A percentile compares a stretch with the other conserved stretches of the same genome.
These are phyloP conservation scores for Sebastolobus altivelis DNA, from an alignment of 2,797 vertebrate genomes.

Conservation along the genomic window DNA sequence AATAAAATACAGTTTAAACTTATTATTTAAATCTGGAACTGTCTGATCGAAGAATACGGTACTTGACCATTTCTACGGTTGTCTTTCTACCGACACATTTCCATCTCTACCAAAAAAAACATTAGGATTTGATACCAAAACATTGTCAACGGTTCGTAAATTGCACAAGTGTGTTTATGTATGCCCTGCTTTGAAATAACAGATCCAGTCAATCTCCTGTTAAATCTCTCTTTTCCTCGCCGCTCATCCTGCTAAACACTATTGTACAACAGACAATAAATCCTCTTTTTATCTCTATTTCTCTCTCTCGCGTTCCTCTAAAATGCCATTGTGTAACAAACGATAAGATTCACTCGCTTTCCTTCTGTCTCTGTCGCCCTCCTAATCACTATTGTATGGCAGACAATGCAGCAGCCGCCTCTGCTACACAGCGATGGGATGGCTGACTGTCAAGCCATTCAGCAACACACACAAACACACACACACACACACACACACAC, in stretches of 20 bases:
- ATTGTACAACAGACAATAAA: slow-evolving; percentile 59
- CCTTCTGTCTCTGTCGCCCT: slow-evolving; percentile 67
- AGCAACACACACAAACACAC: slow-evolving; percentile 32
- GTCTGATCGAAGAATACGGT: not conserved
- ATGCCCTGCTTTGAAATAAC: slow-evolving; percentile 42
- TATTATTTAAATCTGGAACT: not conserved
- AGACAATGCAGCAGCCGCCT: slow-evolving; percentile 74
- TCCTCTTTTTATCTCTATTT: slow-evolving; percentile 50
- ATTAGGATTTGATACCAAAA: not conserved
- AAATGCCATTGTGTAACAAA: slow-evolving; percentile 69
- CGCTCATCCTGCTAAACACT: slow-evolving; percentile 52
- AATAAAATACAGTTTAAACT: too few species aligned
- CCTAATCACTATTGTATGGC: slow-evolving; percentile 76
- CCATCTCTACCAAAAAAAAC: not conserved
- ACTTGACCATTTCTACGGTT: not conserved
- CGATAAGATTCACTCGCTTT: slow-evolving; percentile 74
- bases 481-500: slow-evolving; percentile 17
- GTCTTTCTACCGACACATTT: not conserved
- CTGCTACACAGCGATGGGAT: slow-evolving; percentile 60
- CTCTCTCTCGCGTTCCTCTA: slow-evolving; percentile 48
- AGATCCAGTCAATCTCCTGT: slow-evolving; percentile 62
- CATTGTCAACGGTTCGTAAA: not conserved
- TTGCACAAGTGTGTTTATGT: not conserved
- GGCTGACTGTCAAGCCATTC: slow-evolving; percentile 60
- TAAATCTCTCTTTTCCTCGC: slow-evolving; percentile 52